A percentile compares a stretch with the other conserved stretches of the same genome.
Evolutionary conservation across 2,888 invertebrate species (phyloP).

Genomic region (Pollenia griseotomentosa): DNA sequence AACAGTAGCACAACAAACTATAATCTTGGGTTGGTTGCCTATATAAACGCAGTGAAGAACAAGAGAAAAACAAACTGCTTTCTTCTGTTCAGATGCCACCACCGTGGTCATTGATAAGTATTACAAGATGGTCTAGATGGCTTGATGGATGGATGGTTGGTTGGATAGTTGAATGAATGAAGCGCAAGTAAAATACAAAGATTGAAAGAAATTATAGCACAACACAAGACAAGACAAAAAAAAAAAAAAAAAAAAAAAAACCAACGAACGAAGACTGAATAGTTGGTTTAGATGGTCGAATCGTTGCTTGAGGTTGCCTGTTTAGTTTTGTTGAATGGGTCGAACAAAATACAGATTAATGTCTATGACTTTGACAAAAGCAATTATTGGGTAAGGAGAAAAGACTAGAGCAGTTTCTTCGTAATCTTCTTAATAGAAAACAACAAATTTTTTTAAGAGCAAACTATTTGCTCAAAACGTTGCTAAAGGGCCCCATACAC

Average conservation of each 20-base stretch:
- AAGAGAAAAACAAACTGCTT: conserved; percentile 32
- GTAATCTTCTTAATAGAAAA: too few relatives aligned
- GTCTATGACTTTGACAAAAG: conserved; percentile 33
- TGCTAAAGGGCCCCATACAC: too few relatives aligned
- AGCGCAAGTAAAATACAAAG: conserved; percentile 29
- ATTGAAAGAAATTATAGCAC: conserved; percentile 55
- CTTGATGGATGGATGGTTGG: conserved; percentile 36
- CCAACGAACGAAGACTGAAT: conserved; percentile 36
- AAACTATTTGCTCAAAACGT: too few relatives aligned
- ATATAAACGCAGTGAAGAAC: conserved; percentile 29
- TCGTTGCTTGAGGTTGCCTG: conserved; percentile 24
- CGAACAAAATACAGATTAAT: conserved; percentile 46
- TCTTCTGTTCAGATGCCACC: conserved; percentile 36
- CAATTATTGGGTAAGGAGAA: conserved; percentile 23
- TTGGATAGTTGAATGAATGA: conserved; percentile 49
- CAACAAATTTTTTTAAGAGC: too few relatives aligned
- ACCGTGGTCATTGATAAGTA: conserved; percentile 64
- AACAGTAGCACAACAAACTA: conserved; percentile 60
- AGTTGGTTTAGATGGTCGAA: conserved; percentile 24
- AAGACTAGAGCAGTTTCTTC: neutral
- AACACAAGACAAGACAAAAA: conserved; percentile 30
- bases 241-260: too few relatives aligned
- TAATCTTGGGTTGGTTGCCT: conserved; percentile 63
- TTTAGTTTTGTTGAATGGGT: conserved; percentile 14
- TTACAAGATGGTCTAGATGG: conserved; percentile 51